A percentile compares a stretch with the other conserved stretches of the same genome.
These are phyloP conservation scores for Pelobates cultripes DNA, from an alignment of 2,797 vertebrate species.

Conservation along the genomic window DNA sequence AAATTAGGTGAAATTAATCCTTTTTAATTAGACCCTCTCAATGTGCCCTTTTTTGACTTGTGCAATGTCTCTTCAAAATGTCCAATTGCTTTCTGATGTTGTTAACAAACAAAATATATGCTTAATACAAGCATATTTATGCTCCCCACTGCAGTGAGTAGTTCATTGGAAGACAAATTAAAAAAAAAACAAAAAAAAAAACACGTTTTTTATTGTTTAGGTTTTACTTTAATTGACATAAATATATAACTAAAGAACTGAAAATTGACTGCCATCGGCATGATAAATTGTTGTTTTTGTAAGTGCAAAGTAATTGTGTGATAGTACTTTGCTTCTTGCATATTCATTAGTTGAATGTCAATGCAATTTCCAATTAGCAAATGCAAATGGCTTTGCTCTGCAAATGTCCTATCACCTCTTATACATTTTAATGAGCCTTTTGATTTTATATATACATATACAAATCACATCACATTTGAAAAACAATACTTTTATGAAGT, in stretches of 20 bases:
- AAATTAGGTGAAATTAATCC: too few species aligned
- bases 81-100: too few species aligned
- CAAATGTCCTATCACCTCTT: conserved; percentile 28
- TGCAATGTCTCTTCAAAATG: too few species aligned
- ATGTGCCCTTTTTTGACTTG: too few species aligned
- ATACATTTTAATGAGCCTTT: conserved; percentile 28
- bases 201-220: too few species aligned
- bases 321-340: conserved; percentile 13
- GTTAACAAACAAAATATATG: background rate
- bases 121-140: too few species aligned
- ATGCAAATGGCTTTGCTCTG: conserved; percentile 33
- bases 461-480: background rate
- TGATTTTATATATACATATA: background rate
- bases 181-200: too few species aligned
- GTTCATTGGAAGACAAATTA: too few species aligned
- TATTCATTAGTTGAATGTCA: conserved; percentile 46
- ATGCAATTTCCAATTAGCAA: conserved; percentile 38
- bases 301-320: conserved; percentile 13
- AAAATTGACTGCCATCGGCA: background rate
- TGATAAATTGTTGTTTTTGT: conserved; percentile 14
- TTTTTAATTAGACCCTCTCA: too few species aligned
- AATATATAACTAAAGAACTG: background rate
- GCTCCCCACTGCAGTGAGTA: too few species aligned
- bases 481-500: too few species aligned
- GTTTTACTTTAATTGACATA: background rate